Evolutionary conservation across 2,888 invertebrate species (phyloP).

Genomic region (Pyrochroa serraticornis): DNA sequence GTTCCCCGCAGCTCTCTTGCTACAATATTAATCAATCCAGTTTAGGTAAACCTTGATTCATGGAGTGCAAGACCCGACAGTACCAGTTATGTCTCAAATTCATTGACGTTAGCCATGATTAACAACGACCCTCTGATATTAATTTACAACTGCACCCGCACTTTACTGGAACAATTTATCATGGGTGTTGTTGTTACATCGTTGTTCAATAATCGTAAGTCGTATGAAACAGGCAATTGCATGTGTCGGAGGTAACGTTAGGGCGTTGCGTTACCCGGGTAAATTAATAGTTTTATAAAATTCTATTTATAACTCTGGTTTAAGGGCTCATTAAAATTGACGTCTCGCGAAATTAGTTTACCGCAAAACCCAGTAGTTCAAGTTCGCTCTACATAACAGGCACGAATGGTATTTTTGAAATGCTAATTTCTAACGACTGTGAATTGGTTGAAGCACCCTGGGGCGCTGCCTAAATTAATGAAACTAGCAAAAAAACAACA

Average conservation of each 20-base stretch:
- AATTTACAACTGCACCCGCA: conserved; percentile 4
- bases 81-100: not conserved
- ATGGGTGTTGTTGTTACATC: conserved; percentile 11
- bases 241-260: conserved; percentile 9
- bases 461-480: no score
- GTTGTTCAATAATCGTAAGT: not conserved
- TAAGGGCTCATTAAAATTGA: conserved; percentile 1
- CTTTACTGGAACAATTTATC: conserved; percentile 2
- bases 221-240: conserved; percentile 15
- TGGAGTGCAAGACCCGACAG: not conserved
- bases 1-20: no score
- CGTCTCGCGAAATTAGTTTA: conserved; percentile 4
- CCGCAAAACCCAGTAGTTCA: no score
- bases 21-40: no score
- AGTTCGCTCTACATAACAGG: no score
- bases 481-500: no score
- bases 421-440: no score
- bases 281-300: conserved; percentile 19
- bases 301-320: not conserved
- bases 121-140: conserved; percentile 6
- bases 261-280: conserved; percentile 9
- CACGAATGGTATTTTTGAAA: no score
- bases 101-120: conserved; percentile 7
- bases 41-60: conserved; percentile 3
- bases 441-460: no score